Percentiles rank a stretch among this genome's conserved stretches.
These are phyloP conservation scores for Scotopteryx bipunctaria DNA, from an alignment of 2,888 invertebrate species.

Conservation along the genomic window DNA sequence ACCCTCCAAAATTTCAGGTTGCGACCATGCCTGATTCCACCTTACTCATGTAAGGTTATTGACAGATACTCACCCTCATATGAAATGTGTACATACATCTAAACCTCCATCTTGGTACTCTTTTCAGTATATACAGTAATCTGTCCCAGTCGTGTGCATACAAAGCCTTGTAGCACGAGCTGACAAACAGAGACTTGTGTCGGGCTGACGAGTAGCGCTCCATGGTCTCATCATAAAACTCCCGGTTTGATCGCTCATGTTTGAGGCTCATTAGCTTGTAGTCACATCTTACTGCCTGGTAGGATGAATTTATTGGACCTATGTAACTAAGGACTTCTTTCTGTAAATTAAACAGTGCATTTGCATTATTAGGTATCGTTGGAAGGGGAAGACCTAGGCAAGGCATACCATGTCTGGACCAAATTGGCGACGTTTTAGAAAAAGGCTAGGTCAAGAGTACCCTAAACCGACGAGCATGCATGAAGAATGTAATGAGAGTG, in stretches of 20 bases:
- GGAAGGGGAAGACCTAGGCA: too few relatives aligned
- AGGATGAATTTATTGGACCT: conserved; percentile 1
- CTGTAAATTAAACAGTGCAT: conserved; percentile 42
- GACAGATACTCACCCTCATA: conserved; percentile 53
- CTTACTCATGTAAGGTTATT: too few relatives aligned
- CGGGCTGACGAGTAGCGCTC: conserved; percentile 9
- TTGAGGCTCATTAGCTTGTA: conserved; percentile 16
- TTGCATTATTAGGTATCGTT: neutral
- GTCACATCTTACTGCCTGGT: neutral
- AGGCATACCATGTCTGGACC: too few relatives aligned
- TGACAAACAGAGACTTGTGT: conserved; percentile 9
- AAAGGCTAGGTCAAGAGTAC: too few relatives aligned
- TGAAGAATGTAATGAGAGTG: too few relatives aligned
- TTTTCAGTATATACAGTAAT: conserved; percentile 61
- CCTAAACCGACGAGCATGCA: too few relatives aligned
- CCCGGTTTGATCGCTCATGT: conserved; percentile 20
- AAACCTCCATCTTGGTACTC: conserved; percentile 62
- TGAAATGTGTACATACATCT: conserved; percentile 44
- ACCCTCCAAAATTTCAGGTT: too few relatives aligned
- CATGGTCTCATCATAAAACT: neutral
- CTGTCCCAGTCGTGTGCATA: conserved; percentile 72
- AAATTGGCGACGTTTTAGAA: too few relatives aligned
- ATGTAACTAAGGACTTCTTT: conserved; percentile 52
- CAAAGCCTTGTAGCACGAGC: conserved; percentile 51
- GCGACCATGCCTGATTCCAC: too few relatives aligned